Evolutionary conservation across 2,888 invertebrate species (phyloP), one percentile per base, ranked within the genome.

Genomic region (Sarcophaga carnaria): DNA sequence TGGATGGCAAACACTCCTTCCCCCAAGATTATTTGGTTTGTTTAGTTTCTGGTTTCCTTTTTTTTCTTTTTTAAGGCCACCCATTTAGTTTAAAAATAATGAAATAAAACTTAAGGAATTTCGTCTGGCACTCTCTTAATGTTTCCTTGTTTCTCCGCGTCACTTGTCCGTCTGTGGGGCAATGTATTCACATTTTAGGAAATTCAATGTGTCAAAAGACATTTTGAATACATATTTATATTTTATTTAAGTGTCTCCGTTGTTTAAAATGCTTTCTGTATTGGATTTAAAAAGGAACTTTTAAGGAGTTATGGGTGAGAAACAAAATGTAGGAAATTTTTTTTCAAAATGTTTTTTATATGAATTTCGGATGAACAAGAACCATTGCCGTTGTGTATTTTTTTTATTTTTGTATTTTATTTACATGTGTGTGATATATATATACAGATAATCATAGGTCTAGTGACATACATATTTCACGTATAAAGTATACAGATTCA

Each of bases 121-220:
- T 87, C 79, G 84, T 87, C 84, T 84, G 87, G 78, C 87, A 84
- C 84, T 84, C 81, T 84, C 77, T 78, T 78, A 87, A 76, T 81
- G 81, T 84, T 84, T 70, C 66, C 78, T 74, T 75, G 66, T 63
- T 75, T 70, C 64, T 71, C 66, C 59, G 77, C 74, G n/a, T 54
- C 71, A 59, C 64, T 67, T 60, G 37, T 37, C 37, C 37, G 37
- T 37, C 37, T 37, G 37, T 10, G 37, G 37, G 54, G 54, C 54
- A 17, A 17, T 22, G 22, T 22, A 22, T 17, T 54, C 54, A 14
- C n/a, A 14, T 75, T 54, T 54, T 14, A 25, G 17, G 25, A 86
- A 76, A 80, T 74, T 80, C 72, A 71, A 79, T 81, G 87, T 84
- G 87, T 84, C 84, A 84, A 87, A 87, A 84, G 87, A 87, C 87